Base-by-base conservation (phyloP, 2,113 vertebrate genomes). In the Anoplopoma fimbria region DNA sequence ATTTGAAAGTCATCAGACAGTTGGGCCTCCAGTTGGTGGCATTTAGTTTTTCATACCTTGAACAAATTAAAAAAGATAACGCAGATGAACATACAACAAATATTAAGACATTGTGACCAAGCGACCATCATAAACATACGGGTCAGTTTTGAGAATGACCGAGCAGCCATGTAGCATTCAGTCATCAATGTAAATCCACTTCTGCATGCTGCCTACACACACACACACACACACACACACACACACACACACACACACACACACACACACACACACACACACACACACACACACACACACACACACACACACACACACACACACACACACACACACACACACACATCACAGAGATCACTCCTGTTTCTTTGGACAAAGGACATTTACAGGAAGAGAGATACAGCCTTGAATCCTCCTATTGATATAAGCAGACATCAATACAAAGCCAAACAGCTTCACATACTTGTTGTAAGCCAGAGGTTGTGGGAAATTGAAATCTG, bases 401-500 rank as follows among this genome's bases (percentile, higher is more conserved):
- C 47, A 25, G 38, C 72, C 45, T 31, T 34, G 25, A 72, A 83
- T 79, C 80, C 29, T 33, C 21, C 17, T 31, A 23, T 75, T 21
- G 73, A 74, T 71, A 58, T 33, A 73, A 64, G 34, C 9, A 70
- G 36, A 49, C 47, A 31, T 8, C 17, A 40, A 67, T 33, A 53
- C 76, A 64, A 69, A 85, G 40, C 82, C 1, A 73, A 21, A 21
- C 33, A 25, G 47, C 67, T 9, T 31, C 42, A 49, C 51, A 6
- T 29, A 36, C 42, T 51, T 57, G 57, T 38, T 69, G 29, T 31
- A 17, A 68, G 38, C 68, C 62, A 63, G 62, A 74, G 69, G 53
- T 55, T 77, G 47, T 33, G 49, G 49, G 23, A 71, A 71, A 75
- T 42, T 61, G 8, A 87, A 79, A 85, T 74, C 31, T 70, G 40